Conservation (phyloP, 2,113 vertebrate genomes). For the Chitala chitala region DNA sequence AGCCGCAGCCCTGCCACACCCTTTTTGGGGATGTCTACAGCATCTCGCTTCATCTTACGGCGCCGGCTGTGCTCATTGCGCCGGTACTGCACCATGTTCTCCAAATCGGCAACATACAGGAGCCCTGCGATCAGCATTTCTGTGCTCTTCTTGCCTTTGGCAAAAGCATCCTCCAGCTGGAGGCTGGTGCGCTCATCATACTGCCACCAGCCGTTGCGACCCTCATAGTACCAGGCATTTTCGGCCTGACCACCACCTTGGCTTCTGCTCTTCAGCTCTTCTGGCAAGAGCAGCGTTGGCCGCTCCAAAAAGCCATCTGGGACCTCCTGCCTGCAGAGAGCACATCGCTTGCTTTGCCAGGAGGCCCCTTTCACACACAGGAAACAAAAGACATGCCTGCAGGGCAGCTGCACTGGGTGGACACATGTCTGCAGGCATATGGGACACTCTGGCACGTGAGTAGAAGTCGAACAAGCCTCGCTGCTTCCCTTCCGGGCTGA, state of each 20-base stretch:
- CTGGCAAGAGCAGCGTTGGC: conserved; percentile 83
- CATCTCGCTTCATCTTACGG: conserved; percentile 90
- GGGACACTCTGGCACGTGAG: conserved; percentile 80
- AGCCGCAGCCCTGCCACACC: conserved; percentile 90
- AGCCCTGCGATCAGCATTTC: conserved; percentile 97
- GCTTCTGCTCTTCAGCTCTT: conserved; percentile 83
- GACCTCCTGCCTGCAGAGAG: conserved; percentile 90
- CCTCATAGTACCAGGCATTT: conserved; percentile 94
- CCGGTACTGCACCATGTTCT: conserved; percentile 95
- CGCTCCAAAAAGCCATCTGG: conserved; percentile 93
- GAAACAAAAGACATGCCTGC: conserved; percentile 94
- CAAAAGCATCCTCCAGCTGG: conserved; percentile 88
- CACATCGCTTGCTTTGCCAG: conserved; percentile 95
- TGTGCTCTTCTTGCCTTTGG: conserved; percentile 85
- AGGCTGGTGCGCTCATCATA: conserved; percentile 90
- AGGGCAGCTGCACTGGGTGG: conserved; percentile 88
- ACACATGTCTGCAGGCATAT: conserved; percentile 93
- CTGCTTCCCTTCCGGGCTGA: conserved; percentile 74
- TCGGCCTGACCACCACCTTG: conserved; percentile 75
- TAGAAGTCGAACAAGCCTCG: conserved; percentile 56
- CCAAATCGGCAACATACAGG: conserved; percentile 89
- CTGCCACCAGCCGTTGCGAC: conserved; percentile 97
- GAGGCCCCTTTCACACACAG: conserved; percentile 94
- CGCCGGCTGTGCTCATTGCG: conserved; percentile 89
- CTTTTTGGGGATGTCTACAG: conserved; percentile 93